Percentiles rank a stretch among this genome's conserved stretches.
Conservation (phyloP, 1,140 invertebrate species). For the Eupristina koningsbergeri region DNA sequence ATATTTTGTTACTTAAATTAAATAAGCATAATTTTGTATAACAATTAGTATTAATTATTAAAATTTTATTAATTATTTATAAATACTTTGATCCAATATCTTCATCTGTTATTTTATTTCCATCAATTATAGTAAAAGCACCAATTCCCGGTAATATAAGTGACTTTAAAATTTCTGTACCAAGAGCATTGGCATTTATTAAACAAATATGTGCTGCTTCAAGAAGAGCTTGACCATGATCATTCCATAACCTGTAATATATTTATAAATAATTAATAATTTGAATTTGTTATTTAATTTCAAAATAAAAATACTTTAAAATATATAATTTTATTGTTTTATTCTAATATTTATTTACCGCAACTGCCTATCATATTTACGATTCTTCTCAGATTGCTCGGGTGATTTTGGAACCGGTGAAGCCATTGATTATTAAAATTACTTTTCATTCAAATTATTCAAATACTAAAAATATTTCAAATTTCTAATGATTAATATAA, state of each 20-base stretch:
- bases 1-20: too few species aligned
- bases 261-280: constrained; percentile 12
- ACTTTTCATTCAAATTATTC: constrained; percentile 2
- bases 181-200: constrained; percentile 94
- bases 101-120: constrained; percentile 86
- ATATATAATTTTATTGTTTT: too few species aligned
- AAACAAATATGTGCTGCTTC: constrained; percentile 93
- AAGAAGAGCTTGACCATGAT: constrained; percentile 92
- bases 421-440: constrained; percentile 74
- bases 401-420: constrained; percentile 86
- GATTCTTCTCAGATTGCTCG: constrained; percentile 84
- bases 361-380: constrained; percentile 91
- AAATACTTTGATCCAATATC: constrained; percentile 92
- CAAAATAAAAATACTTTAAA: too few species aligned
- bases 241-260: constrained; percentile 90
- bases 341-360: constrained; percentile 74
- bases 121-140: constrained; percentile 97
- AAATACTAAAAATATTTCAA: not conserved
- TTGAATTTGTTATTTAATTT: not conserved
- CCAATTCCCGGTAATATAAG: constrained; percentile 95
- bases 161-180: constrained; percentile 96
- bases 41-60: too few species aligned
- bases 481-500: not conserved
- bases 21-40: too few species aligned
- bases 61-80: too few species aligned